These are phyloP conservation scores for Brachionus koreanus DNA, from an alignment of 1,140 invertebrate genomes.

Conservation along the genomic window DNA sequence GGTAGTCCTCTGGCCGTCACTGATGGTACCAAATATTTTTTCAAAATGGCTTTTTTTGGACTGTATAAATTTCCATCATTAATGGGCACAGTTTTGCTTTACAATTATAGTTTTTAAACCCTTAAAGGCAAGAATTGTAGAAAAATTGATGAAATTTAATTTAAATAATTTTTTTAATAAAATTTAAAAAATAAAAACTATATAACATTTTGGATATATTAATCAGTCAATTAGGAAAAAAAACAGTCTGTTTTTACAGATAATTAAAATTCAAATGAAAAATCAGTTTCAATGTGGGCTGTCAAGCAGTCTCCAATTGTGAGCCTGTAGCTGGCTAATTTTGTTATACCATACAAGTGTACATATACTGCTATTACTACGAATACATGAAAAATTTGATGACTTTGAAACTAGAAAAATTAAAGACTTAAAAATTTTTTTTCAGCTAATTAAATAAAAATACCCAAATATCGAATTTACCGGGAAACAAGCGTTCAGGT, in stretches of 20 bases:
- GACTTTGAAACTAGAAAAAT: conserved; percentile 76
- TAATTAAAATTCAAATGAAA: conserved; percentile 31
- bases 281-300: conserved; percentile 29
- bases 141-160: no score
- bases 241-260: not conserved
- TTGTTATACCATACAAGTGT: conserved; percentile 93
- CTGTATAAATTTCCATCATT: no score
- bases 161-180: not conserved
- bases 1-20: no score
- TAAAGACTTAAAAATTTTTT: not conserved
- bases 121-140: no score
- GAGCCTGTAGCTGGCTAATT: conserved; percentile 80
- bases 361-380: conserved; percentile 96
- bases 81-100: no score
- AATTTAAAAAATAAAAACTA: not conserved
- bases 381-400: conserved; percentile 95
- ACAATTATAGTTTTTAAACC: no score
- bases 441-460: not conserved
- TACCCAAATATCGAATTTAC: conserved; percentile 85
- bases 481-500: conserved; percentile 94
- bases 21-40: no score
- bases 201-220: not conserved
- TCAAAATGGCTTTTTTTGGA: no score
- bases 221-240: not conserved
- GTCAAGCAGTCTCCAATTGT: conserved; percentile 34